Percentiles rank a stretch among this genome's conserved stretches.
These are phyloP conservation scores for Clunio marinus DNA, from an alignment of 2,888 invertebrate species.

Conservation along the genomic window DNA sequence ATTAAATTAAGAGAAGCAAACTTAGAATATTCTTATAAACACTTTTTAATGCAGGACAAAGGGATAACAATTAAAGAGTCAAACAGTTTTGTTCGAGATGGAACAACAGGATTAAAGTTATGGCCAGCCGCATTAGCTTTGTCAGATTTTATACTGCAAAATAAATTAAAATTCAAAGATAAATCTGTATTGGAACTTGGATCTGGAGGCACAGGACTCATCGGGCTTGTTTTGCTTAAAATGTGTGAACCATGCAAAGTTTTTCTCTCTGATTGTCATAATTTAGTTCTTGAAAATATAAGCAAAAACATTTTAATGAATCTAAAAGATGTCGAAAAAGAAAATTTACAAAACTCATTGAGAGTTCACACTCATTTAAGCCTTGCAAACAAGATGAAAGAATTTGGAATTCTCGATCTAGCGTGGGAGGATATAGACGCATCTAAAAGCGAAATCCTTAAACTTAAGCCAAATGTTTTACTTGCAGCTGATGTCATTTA, in stretches of 20 bases:
- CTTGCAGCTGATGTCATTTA: slow-evolving; percentile 61
- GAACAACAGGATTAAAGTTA: slow-evolving; percentile 73
- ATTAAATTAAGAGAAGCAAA: slow-evolving; percentile 51
- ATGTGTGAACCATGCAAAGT: slow-evolving; percentile 56
- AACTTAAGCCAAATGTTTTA: slow-evolving; percentile 51
- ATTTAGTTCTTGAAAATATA: slow-evolving; percentile 60
- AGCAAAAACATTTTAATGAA: slow-evolving; percentile 62
- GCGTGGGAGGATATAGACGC: slow-evolving; percentile 54
- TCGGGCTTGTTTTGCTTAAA: slow-evolving; percentile 61
- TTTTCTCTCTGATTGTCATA: slow-evolving; percentile 67
- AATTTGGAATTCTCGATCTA: slow-evolving; percentile 48
- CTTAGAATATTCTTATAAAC: slow-evolving; percentile 57
- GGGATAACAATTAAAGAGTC: slow-evolving; percentile 65
- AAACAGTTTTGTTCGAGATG: slow-evolving; percentile 66
- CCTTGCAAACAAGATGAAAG: slow-evolving; percentile 30
- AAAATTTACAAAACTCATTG: neutral
- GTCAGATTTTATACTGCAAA: slow-evolving; percentile 64
- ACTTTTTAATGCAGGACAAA: slow-evolving; percentile 53
- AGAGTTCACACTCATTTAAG: slow-evolving; percentile 39
- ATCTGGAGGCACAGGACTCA: slow-evolving; percentile 72
- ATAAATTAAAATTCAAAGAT: slow-evolving; percentile 53
- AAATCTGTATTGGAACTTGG: slow-evolving; percentile 70
- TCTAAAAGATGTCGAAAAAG: slow-evolving; percentile 39
- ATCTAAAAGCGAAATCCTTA: slow-evolving; percentile 43
- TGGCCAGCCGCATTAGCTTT: slow-evolving; percentile 75